These are phyloP conservation scores for Ptyas mucosa DNA, from an alignment of 2,113 vertebrate genomes.

Conservation along the genomic window DNA sequence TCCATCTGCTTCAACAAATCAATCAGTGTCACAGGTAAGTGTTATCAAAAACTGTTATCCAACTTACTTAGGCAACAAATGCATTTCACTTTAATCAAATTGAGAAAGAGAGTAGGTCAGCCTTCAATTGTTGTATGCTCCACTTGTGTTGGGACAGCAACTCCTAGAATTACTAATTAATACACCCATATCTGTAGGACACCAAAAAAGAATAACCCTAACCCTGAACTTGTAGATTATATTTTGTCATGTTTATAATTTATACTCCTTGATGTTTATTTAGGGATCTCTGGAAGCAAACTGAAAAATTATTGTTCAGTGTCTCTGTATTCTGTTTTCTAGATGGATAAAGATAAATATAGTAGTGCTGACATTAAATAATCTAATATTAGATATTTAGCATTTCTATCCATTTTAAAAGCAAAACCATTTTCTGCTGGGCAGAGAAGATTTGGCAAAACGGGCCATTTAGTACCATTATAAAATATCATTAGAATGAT, in stretches of 20 bases:
- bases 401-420: neutral
- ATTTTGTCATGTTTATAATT: neutral
- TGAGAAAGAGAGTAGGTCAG: neutral
- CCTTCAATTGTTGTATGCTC: neutral
- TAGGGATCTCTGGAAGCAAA: neutral
- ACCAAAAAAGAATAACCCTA: neutral
- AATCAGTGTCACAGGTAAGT: slow-evolving; percentile 66
- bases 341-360: neutral
- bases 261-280: neutral
- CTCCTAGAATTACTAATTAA: neutral
- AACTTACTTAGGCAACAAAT: neutral
- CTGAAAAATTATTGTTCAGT: neutral
- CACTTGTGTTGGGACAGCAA: neutral
- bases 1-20: slow-evolving; percentile 51
- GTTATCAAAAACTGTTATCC: neutral
- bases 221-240: neutral
- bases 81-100: neutral
- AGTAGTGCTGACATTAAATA: neutral
- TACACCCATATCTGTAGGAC: neutral
- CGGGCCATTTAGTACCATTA: neutral
- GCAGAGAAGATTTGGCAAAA: neutral
- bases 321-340: neutral
- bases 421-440: neutral
- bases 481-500: neutral
- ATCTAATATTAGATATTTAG: neutral